A percentile compares a stretch with the other conserved stretches of the same genome.
These are phyloP conservation scores for Lerema accius DNA, from an alignment of 1,140 invertebrate genomes.

Conservation along the genomic window DNA sequence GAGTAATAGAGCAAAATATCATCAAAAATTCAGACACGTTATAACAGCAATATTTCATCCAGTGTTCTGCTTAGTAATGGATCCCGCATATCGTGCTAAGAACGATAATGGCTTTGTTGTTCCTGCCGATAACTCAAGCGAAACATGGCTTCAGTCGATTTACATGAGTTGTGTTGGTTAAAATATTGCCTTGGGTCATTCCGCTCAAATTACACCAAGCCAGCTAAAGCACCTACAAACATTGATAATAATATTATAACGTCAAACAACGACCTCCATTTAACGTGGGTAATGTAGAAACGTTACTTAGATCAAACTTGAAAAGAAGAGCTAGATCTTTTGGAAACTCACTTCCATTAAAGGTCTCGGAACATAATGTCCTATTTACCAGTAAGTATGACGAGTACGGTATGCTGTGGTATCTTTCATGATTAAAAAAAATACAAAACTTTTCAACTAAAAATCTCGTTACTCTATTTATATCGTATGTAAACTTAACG, in stretches of 20 bases:
- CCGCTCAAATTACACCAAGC: constrained; percentile 4
- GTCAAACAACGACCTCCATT: not conserved
- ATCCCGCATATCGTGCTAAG: constrained; percentile 23
- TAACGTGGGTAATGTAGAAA: not conserved
- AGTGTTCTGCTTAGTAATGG: constrained; percentile 25
- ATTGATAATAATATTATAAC: not conserved
- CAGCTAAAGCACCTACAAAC: not conserved
- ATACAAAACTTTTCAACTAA: too few relatives aligned
- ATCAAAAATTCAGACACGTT: constrained; percentile 5
- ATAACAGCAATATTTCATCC: constrained; percentile 15
- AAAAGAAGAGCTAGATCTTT: too few relatives aligned
- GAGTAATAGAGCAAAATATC: not conserved
- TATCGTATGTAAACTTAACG: too few relatives aligned
- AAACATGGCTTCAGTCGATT: constrained; percentile 23
- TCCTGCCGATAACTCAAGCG: constrained; percentile 27
- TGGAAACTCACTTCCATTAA: too few relatives aligned
- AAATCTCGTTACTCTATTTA: too few relatives aligned
- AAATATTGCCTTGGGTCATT: constrained; percentile 11
- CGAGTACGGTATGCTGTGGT: too few relatives aligned
- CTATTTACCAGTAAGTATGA: too few relatives aligned
- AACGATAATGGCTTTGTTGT: constrained; percentile 28
- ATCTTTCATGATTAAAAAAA: too few relatives aligned
- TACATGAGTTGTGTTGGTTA: constrained; percentile 24
- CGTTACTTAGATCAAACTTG: too few relatives aligned
- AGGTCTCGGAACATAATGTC: too few relatives aligned